Base-by-base conservation (phyloP, 2,113 vertebrate genomes). In the Tor tambroides region DNA sequence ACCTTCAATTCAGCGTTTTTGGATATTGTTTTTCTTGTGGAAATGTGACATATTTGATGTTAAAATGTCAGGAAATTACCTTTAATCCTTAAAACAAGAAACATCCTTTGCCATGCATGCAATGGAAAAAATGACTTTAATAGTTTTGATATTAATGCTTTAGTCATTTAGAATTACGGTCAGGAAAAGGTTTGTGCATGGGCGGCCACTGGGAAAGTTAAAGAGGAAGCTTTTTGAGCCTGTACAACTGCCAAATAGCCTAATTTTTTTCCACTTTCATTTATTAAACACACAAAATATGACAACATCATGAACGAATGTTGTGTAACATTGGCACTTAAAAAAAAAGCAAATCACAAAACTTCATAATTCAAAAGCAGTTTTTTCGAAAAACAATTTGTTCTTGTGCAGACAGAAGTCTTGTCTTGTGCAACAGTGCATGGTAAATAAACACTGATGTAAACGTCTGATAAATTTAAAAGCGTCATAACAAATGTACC, bases 401-500 rank as follows among this genome's bases (percentile, higher is more conserved):
- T 71, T 71, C 81, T 54, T n/a, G 43, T 46, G 2, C 43, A 46
- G 10, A 46, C 10, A 46, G 43, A 12, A 46, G 10, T 12, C 41
- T 46, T 11, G 4, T 51, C 82, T 74, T 28, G 23, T 84, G 67
- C 69, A 84, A 84, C 23, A 12, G 83, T 59, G 41, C 83, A 26
- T 59, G 67, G 14, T 26, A 21, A 59, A 84, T 28, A 74, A 74
- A 84, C 30, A 84, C 23, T 59, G 82, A 84, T 84, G 69, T 59
- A 41, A 84, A 84, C 0, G 49, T 56, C 1, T 41, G 83, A 84
- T 84, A 41, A 74, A 41, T 59, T 1, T 26, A 74, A 84, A 74
- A n/a, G 49, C 49, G 49, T 84, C 83, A 84, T 74, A 41, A 41
- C 23, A 84, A 74, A 59, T 84, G 83, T 84, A 74, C 83, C 83